Conservation (phyloP, 2,888 invertebrate species). For the Eristalis pertinax region DNA sequence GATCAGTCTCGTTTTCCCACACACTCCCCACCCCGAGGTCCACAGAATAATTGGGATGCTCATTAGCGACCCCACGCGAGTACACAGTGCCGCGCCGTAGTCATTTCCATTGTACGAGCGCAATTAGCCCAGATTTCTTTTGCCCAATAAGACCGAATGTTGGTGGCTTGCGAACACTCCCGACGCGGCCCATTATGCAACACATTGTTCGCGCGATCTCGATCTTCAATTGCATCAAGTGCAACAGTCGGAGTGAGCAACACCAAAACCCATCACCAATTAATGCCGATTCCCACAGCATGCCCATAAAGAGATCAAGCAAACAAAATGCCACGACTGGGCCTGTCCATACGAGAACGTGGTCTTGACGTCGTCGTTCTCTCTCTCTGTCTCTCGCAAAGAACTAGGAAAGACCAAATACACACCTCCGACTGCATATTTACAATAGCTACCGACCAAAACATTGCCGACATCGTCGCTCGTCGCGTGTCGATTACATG, state of each 20-base stretch:
- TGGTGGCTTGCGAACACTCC: constrained; percentile 58
- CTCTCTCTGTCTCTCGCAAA: neutral
- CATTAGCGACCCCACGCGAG: neutral
- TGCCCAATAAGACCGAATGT: constrained; percentile 49
- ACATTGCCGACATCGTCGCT: constrained; percentile 14
- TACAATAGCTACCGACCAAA: neutral
- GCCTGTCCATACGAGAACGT: constrained; percentile 54
- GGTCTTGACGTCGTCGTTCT: constrained; percentile 7
- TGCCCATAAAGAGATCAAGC: constrained; percentile 52
- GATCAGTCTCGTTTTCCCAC: neutral
- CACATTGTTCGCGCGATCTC: constrained; percentile 60
- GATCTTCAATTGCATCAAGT: constrained; percentile 58
- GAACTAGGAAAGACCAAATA: constrained; percentile 18
- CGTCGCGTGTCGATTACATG: constrained; percentile 61
- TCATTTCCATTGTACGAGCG: constrained; percentile 4
- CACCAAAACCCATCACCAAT: constrained; percentile 48
- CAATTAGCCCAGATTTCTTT: constrained; percentile 40
- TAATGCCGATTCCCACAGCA: constrained; percentile 65
- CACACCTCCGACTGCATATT: neutral
- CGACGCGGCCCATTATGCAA: constrained; percentile 57
- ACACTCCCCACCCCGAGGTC: neutral
- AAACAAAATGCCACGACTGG: constrained; percentile 53
- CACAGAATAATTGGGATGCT: neutral
- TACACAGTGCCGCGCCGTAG: neutral
- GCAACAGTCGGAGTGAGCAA: neutral